These are phyloP conservation scores for Tipula helvola DNA, from an alignment of 2,888 invertebrate genomes.

Conservation along the genomic window DNA sequence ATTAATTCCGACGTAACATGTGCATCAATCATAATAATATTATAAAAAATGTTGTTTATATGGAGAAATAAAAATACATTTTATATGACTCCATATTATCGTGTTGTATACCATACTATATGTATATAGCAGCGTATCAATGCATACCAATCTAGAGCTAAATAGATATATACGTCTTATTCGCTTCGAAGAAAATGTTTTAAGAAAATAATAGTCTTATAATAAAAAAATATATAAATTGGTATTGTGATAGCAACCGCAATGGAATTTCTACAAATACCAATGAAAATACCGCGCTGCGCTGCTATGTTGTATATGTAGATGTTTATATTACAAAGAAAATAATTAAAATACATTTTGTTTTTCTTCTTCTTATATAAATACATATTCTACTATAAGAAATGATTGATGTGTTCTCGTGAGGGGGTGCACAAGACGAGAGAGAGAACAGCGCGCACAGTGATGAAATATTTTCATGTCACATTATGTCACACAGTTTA, in stretches of 20 bases:
- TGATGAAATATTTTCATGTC: background rate
- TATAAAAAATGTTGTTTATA: no score
- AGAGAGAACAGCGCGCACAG: background rate
- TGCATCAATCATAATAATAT: background rate
- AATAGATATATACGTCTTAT: background rate
- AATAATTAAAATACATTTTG: background rate
- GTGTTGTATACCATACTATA: background rate
- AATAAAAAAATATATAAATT: background rate
- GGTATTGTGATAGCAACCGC: background rate
- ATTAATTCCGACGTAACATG: background rate
- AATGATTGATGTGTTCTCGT: background rate
- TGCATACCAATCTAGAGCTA: background rate
- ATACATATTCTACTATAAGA: background rate
- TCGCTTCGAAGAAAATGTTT: background rate
- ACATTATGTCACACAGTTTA: background rate
- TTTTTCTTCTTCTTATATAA: background rate
- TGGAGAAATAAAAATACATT: background rate
- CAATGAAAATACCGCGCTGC: background rate
- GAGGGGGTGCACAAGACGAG: background rate
- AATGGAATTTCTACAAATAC: background rate
- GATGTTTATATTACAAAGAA: background rate
- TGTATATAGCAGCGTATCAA: background rate
- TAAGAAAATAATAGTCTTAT: constrained; percentile 1
- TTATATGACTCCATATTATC: background rate
- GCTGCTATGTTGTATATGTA: background rate